These are phyloP conservation scores for Sisyra nigra DNA, from an alignment of 2,888 invertebrate genomes.

Conservation along the genomic window DNA sequence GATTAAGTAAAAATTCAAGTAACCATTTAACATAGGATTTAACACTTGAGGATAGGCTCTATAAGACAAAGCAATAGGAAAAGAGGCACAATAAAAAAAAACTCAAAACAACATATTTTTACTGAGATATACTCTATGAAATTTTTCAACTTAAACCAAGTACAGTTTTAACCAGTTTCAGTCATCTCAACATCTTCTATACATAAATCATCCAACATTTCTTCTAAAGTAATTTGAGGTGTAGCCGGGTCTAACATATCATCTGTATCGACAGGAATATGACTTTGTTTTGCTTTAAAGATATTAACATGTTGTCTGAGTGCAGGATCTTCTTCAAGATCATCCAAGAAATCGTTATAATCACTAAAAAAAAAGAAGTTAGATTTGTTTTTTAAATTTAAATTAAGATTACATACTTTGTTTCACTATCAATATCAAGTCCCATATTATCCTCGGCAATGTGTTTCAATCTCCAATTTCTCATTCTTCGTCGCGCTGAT, in stretches of 20 bases:
- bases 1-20: too few relatives aligned
- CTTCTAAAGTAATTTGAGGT: conserved; percentile 70
- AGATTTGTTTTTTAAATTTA: conserved; percentile 4
- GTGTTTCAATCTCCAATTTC: conserved; percentile 86
- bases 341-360: conserved; percentile 90
- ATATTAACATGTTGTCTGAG: conserved; percentile 88
- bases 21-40: too few relatives aligned
- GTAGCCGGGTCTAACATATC: conserved; percentile 42
- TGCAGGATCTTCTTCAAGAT: conserved; percentile 87
- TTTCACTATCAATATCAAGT: conserved; percentile 43
- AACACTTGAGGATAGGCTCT: too few relatives aligned
- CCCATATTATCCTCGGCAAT: conserved; percentile 52
- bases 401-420: conserved; percentile 29
- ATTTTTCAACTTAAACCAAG: too few relatives aligned
- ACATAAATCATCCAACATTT: conserved; percentile 84
- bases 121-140: too few relatives aligned
- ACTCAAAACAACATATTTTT: too few relatives aligned
- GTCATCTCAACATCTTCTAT: conserved; percentile 69
- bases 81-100: too few relatives aligned
- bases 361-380: conserved; percentile 40
- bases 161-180: conserved; percentile 27
- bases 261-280: conserved; percentile 36
- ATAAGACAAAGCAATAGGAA: too few relatives aligned
- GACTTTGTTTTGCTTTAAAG: conserved; percentile 41
- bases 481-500: conserved; percentile 49